Evolutionary conservation across 2,797 vertebrate genomes (phyloP), one percentile per base, ranked within the genome.

Genomic region (Melanotaenia trifasciata): DNA sequence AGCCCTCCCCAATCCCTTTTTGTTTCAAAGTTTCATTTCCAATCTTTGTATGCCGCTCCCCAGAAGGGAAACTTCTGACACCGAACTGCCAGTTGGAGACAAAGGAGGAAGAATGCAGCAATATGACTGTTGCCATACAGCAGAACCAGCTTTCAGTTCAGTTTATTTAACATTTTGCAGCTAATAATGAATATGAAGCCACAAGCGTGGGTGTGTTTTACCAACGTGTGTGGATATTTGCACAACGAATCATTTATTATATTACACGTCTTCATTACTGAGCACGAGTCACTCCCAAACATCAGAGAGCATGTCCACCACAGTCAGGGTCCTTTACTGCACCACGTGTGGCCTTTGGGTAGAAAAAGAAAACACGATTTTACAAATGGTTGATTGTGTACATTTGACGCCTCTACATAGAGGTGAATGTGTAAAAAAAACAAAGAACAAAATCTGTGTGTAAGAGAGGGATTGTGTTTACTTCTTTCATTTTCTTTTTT

Each of bases 11-110:
- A 7, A 40, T 59, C 16, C 7, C 51, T 64, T 64, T 67, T 68
- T 58, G 54, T 72, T 45, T 69, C 8, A 9, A 72, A 69, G 30
- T 85, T 78, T 77, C 58, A 63, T 75, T 79, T 71, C 47, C 32
- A 16, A 16, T 78, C 58, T 67, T 67, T 75, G 40, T 74, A 54
- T 51, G 45, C 43, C 45, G 22, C 56, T 7, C 10, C 14, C 36
- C 12, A 24, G 58, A 75, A 77, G 73, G 22, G 9, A 76, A 77
- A 74, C 64, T 77, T 63, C 22, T 30, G 67, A 43, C 72, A 75
- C 18, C 40, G 14, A 51, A 57, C 14, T 78, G 68, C 60, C 47
- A 63, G 36, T 36, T 20, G 10, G 24, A 64, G 30, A 77, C 22
- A 58, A 35, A 59, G 64, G 10, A 60, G 67, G 16, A 38, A 43